Evolutionary conservation across 2,888 invertebrate species (phyloP).

Genomic region (Drosophila buzzatii): DNA sequence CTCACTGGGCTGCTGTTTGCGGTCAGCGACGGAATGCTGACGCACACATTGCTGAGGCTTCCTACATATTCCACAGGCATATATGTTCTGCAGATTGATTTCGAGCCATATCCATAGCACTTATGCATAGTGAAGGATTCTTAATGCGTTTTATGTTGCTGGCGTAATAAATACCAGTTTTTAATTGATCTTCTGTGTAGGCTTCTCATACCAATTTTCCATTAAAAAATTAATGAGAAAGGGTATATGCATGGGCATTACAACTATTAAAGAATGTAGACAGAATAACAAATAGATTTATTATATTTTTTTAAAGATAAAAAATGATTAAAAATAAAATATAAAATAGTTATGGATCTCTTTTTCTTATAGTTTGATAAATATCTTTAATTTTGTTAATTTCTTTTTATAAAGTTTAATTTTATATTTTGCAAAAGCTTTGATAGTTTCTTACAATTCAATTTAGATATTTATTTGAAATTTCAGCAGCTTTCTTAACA

Average conservation of each 20-base stretch:
- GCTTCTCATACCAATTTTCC: constrained; percentile 4
- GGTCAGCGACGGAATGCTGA: constrained; percentile 54
- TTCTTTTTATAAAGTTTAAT: background rate
- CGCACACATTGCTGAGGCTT: constrained; percentile 59
- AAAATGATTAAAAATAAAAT: background rate
- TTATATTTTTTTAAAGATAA: too few relatives aligned
- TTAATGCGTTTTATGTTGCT: constrained; percentile 58
- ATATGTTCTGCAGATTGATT: constrained; percentile 48
- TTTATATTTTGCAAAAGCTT: background rate
- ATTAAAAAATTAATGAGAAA: background rate
- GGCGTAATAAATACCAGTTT: constrained; percentile 56
- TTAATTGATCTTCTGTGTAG: constrained; percentile 51
- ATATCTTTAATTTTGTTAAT: background rate
- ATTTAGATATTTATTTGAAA: background rate
- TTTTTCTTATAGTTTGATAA: too few relatives aligned
- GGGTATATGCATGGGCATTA: background rate
- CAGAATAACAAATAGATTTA: background rate
- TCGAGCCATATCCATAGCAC: constrained; percentile 48
- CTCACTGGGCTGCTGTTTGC: constrained; percentile 44
- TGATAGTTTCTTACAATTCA: background rate
- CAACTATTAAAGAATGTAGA: background rate
- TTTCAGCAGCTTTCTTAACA: constrained; percentile 34
- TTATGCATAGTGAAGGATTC: constrained; percentile 51
- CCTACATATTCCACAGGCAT: constrained; percentile 25
- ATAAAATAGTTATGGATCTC: background rate